Base-by-base conservation (phyloP, 92 coral and sea anemone genomes). In the Siderastrea radians region DNA sequence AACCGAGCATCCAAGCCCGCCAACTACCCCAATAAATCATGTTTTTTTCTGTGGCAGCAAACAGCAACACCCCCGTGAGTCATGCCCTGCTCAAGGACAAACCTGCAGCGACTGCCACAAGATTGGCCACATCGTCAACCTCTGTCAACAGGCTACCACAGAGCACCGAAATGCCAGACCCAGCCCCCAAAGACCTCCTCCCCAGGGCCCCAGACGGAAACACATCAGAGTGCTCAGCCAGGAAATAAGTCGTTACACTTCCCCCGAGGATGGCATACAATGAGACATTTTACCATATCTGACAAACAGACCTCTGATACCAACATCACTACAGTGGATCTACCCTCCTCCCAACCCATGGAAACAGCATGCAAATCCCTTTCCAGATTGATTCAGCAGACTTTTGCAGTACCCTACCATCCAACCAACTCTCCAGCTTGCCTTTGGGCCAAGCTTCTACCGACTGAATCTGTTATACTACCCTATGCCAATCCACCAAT, bases 401-500 rank as follows among this genome's bases (percentile, higher is more conserved):
- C 53, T 84, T 81, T 62, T 84, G 84, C 11, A 84, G 70, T 79
- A 89, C 89, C 57, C 81, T 88, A 44, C 87, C 87, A 81, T 88
- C 82, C 82, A 72, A 51, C 74, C 73, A 71, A 63, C 91, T 81
- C 11, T 19, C 73, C 87, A 80, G 52, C 69, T 80, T 88, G 82
- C 87, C 92, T 12, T 12, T 80, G 83, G 82, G 87, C 87, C 53
- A 46, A 73, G 6, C 83, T 81, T 43, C 45, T 44, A 7, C 75
- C 84, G 15, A 13, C 91, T 14, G 55, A 45, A 12, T 70, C 81
- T 2, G 86, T 80, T 3, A 51, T 80, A 13, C 47, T 60, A 49
- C 88, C 92, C 2, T 82, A 88, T 66, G 92, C 92, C 64, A 74
- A 88, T 17, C 88, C 88, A 69, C 87, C 92, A 26, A 70, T 45